Percentiles rank a stretch among this genome's conserved stretches.
phyloP scores from a whole-genome alignment of 2,888 invertebrate species.

The Andrena bucephala region DNA sequence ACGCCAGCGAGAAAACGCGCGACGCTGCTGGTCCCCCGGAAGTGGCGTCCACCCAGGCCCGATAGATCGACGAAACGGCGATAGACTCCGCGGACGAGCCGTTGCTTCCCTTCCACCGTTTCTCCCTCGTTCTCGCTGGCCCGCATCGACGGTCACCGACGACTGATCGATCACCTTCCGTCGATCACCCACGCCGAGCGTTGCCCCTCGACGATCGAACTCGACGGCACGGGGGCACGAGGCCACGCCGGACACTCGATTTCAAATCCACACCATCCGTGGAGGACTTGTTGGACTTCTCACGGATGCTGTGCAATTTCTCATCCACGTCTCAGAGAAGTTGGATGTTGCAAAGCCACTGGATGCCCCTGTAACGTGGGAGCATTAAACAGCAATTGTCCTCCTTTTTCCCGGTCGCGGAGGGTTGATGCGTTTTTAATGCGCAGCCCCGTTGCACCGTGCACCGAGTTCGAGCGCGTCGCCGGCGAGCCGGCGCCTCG shows the following conservation, averaged over 20 bases:
- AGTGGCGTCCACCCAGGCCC: not conserved
- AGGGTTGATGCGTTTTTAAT: conserved; percentile 46
- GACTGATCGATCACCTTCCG: not conserved
- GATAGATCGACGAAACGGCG: not conserved
- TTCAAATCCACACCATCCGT: not conserved
- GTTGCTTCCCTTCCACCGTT: not conserved
- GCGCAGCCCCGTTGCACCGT: conserved; percentile 42
- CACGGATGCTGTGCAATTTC: not conserved
- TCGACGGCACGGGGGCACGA: not conserved
- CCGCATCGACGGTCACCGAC: conserved; percentile 8
- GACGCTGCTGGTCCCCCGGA: not conserved
- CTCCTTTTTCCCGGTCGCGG: not conserved
- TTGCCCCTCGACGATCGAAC: conserved; percentile 9
- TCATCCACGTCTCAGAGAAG: no score
- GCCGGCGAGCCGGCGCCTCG: conserved; percentile 46
- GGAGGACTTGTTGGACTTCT: not conserved
- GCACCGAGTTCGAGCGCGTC: conserved; percentile 38
- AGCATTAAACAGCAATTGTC: not conserved
- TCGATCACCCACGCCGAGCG: not conserved
- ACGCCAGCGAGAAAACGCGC: conserved; percentile 6
- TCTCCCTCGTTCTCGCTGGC: conserved; percentile 20
- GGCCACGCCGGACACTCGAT: not conserved
- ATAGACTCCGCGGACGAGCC: not conserved
- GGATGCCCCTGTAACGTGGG: not conserved
- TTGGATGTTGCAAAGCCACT: not conserved